Conservation (phyloP, 2,888 invertebrate genomes). For the Euplexia lucipara region DNA sequence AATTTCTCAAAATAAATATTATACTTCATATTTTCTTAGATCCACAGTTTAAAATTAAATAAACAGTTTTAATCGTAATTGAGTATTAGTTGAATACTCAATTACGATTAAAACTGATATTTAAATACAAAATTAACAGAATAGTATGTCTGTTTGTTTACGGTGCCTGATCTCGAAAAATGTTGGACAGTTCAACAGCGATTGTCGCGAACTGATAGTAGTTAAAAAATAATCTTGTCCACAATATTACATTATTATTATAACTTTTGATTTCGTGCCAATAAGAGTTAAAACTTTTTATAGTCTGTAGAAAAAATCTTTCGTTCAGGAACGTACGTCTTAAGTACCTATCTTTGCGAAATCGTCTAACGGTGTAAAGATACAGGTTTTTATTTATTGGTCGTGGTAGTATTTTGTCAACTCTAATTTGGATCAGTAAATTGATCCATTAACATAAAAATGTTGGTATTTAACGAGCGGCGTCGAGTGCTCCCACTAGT, state of each 20-base stretch:
- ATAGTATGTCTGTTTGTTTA: not conserved
- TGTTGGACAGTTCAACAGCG: constrained; percentile 23
- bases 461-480: constrained; percentile 34
- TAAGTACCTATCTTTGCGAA: constrained; percentile 2
- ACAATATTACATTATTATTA: constrained; percentile 26
- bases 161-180: constrained; percentile 21
- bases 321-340: not conserved
- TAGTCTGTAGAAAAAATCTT: constrained; percentile 15
- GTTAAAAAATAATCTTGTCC: constrained; percentile 27
- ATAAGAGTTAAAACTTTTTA: constrained; percentile 19
- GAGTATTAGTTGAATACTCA: not conserved
- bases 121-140: not conserved
- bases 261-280: constrained; percentile 44
- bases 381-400: constrained; percentile 27
- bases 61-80: not conserved
- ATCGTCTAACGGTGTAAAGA: constrained; percentile 1
- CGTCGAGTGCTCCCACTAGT: constrained; percentile 30
- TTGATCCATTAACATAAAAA: constrained; percentile 44
- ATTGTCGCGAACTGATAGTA: constrained; percentile 31
- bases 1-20: not conserved
- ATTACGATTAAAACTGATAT: not conserved
- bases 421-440: constrained; percentile 30
- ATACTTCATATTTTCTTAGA: not conserved
- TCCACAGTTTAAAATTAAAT: not conserved
- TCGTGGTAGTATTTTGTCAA: constrained; percentile 20